Evolutionary conservation across 1,140 invertebrate genomes (phyloP).

Genomic region (Saxidomus purpurata): DNA sequence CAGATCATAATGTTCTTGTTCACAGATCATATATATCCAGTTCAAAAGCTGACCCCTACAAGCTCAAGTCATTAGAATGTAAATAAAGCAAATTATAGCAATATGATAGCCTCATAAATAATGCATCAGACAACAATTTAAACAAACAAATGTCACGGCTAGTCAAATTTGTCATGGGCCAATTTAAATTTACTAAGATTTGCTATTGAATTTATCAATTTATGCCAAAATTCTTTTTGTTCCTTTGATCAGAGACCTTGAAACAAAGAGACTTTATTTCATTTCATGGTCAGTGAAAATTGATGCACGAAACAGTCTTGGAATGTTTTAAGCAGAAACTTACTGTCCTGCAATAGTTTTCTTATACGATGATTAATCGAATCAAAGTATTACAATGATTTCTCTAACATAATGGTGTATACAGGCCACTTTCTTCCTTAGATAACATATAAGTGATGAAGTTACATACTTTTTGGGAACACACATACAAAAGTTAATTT

Average conservation of each 20-base stretch:
- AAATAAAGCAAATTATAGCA: constrained; percentile 25
- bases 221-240: background rate
- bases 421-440: no score
- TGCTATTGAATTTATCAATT: background rate
- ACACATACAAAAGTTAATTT: no score
- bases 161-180: background rate
- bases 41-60: background rate
- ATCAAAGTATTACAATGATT: no score
- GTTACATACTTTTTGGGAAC: no score
- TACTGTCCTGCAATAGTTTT: no score
- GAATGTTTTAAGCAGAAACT: no score
- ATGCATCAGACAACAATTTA: constrained; percentile 3
- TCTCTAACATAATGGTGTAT: no score
- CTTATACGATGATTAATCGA: no score
- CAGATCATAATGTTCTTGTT: no score
- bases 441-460: no score
- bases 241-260: background rate
- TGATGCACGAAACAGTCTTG: background rate
- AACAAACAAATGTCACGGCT: constrained; percentile 23
- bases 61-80: constrained; percentile 3
- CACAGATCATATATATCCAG: no score
- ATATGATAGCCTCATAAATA: constrained; percentile 48
- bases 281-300: background rate
- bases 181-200: constrained; percentile 7
- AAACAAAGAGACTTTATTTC: background rate